Evolutionary conservation across 1,140 invertebrate species (phyloP).

Genomic region (Artemia franciscana): DNA sequence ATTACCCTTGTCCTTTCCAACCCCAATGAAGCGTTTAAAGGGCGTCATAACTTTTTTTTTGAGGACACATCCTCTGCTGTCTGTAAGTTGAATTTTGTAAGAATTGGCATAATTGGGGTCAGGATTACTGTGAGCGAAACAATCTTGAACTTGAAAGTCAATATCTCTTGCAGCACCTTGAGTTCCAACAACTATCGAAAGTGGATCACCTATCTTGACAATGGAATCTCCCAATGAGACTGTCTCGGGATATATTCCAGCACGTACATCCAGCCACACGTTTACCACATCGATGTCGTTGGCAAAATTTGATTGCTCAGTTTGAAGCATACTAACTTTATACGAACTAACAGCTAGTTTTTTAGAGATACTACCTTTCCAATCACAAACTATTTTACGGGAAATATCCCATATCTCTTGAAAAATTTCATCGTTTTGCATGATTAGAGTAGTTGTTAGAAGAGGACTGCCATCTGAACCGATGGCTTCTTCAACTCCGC

Average conservation of each 20-base stretch:
- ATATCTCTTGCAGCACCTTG: conserved; percentile 11
- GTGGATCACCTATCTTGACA: conserved; percentile 8
- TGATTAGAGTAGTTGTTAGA: conserved; percentile 4
- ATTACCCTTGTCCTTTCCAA: conserved; percentile 11
- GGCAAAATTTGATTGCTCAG: conserved; percentile 1
- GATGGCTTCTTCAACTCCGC: conserved; percentile 1
- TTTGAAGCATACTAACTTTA: conserved; percentile 5
- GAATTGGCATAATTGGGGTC: neutral
- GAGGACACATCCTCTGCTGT: conserved; percentile 19
- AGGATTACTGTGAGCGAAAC: conserved; percentile 3
- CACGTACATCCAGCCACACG: conserved; percentile 14
- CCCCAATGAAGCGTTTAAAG: conserved; percentile 4
- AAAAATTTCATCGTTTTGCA: conserved; percentile 6
- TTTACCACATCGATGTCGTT: conserved; percentile 10
- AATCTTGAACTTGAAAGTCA: conserved; percentile 11
- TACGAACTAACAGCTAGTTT: conserved; percentile 5
- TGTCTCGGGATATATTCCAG: conserved; percentile 6
- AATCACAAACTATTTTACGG: conserved; percentile 8
- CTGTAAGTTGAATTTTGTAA: conserved; percentile 16
- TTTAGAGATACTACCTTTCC: conserved; percentile 9
- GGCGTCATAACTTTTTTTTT: conserved; percentile 17
- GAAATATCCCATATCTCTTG: conserved; percentile 11
- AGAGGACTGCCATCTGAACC: neutral
- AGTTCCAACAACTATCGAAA: conserved; percentile 14
- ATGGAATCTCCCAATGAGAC: neutral